phyloP scores from a whole-genome alignment of 1,140 invertebrate genomes.

The Leptestheria dahalacensis region DNA sequence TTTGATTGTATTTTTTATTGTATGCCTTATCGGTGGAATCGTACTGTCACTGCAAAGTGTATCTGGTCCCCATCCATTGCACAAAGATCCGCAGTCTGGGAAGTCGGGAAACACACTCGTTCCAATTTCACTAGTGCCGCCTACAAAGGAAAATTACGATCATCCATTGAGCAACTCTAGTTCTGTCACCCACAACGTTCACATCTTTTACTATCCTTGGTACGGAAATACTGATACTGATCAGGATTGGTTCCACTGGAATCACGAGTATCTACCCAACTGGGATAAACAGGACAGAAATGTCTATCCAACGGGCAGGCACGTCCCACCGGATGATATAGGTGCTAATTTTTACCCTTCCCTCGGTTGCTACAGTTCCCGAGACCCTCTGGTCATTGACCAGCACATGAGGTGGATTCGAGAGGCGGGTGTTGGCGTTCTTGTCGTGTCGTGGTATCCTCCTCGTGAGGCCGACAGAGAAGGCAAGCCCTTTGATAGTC shows the following conservation, averaged over 20 bases:
- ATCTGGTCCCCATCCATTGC: too few species aligned
- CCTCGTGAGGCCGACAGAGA: constrained; percentile 25
- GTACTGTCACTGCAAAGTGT: too few species aligned
- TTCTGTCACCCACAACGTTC: constrained; percentile 24
- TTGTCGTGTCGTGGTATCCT: constrained; percentile 32
- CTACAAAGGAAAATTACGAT: too few species aligned
- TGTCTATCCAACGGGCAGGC: constrained; percentile 25
- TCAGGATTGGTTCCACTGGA: constrained; percentile 33
- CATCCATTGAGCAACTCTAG: too few species aligned
- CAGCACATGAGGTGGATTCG: constrained; percentile 31
- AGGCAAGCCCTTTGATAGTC: constrained; percentile 25
- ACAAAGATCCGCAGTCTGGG: too few species aligned
- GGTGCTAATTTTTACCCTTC: constrained; percentile 33
- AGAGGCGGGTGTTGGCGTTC: constrained; percentile 27
- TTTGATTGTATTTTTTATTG: too few species aligned
- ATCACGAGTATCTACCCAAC: constrained; percentile 30
- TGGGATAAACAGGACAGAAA: constrained; percentile 27
- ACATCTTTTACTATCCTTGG: constrained; percentile 37
- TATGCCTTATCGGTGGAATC: too few species aligned
- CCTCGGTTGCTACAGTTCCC: constrained; percentile 33
- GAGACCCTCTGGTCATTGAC: constrained; percentile 27
- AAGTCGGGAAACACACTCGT: too few species aligned
- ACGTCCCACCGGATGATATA: constrained; percentile 33
- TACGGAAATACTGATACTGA: constrained; percentile 31
- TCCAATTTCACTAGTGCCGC: too few species aligned